A percentile compares a stretch with the other conserved stretches of the same genome.
Evolutionary conservation across 2,113 vertebrate genomes (phyloP).

Genomic region (Mormoops blainvillei): DNA sequence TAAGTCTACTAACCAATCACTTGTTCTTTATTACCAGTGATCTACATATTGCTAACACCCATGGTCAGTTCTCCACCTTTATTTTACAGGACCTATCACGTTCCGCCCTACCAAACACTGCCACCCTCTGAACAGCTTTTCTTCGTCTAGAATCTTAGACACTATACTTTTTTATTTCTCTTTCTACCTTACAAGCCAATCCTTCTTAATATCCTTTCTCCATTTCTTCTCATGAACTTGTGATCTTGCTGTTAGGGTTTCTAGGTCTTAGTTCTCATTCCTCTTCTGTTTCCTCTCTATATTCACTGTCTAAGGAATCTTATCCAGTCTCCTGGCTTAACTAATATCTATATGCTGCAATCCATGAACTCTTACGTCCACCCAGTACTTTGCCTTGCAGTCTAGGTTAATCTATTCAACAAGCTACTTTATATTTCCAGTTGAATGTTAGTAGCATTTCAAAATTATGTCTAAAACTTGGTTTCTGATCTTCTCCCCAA

Average conservation of each 20-base stretch:
- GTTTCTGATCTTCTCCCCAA: neutral
- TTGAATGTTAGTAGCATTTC: neutral
- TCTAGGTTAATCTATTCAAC: neutral
- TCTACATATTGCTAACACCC: neutral
- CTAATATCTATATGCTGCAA: neutral
- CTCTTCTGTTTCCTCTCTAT: neutral
- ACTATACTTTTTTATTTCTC: neutral
- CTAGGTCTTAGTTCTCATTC: neutral
- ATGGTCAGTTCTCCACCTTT: neutral
- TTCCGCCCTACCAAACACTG: neutral
- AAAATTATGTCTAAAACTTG: neutral
- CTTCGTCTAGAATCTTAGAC: neutral
- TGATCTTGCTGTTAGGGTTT: neutral
- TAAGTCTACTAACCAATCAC: neutral
- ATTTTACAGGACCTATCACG: neutral
- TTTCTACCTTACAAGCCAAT: neutral
- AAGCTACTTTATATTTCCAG: neutral
- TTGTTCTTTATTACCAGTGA: neutral
- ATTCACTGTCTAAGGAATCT: neutral
- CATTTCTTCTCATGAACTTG: neutral
- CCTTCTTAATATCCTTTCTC: neutral
- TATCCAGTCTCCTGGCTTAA: neutral
- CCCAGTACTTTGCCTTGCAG: neutral
- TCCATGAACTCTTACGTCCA: neutral
- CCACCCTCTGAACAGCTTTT: neutral